Evolutionary conservation across 1,140 invertebrate genomes (phyloP).

Genomic region (Maniola jurtina): DNA sequence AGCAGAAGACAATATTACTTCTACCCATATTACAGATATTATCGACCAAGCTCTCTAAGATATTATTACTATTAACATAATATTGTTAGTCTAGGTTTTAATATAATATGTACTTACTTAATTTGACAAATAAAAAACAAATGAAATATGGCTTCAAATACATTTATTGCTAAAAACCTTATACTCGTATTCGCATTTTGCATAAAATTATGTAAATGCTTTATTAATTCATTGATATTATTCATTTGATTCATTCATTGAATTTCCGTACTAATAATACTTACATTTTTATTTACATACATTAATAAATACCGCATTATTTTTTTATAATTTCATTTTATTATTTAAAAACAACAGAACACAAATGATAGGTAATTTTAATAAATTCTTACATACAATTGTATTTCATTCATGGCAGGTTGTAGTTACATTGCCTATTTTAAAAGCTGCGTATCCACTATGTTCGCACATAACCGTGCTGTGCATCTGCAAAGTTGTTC

Average conservation of each 20-base stretch:
- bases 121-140: slow-evolving; percentile 25
- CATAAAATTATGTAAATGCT: slow-evolving; percentile 6
- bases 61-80: slow-evolving; percentile 43
- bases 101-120: too few relatives aligned
- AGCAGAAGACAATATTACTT: slow-evolving; percentile 45
- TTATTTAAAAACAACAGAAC: slow-evolving; percentile 19
- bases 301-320: slow-evolving; percentile 6
- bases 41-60: slow-evolving; percentile 62
- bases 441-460: neutral
- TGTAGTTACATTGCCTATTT: slow-evolving; percentile 4
- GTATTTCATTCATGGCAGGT: slow-evolving; percentile 8
- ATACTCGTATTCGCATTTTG: slow-evolving; percentile 20
- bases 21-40: slow-evolving; percentile 56
- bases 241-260: neutral
- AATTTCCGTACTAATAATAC: neutral
- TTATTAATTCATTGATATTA: slow-evolving; percentile 16
- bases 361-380: slow-evolving; percentile 17
- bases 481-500: too few relatives aligned
- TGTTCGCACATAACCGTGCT: too few relatives aligned
- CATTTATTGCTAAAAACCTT: slow-evolving; percentile 56
- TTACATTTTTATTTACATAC: slow-evolving; percentile 20
- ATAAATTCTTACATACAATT: slow-evolving; percentile 9
- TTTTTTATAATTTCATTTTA: slow-evolving; percentile 28
- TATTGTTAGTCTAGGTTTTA: neutral
- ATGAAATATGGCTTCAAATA: slow-evolving; percentile 34